Conservation (phyloP, 2,113 vertebrate species). For the Oenanthe melanoleuca region DNA sequence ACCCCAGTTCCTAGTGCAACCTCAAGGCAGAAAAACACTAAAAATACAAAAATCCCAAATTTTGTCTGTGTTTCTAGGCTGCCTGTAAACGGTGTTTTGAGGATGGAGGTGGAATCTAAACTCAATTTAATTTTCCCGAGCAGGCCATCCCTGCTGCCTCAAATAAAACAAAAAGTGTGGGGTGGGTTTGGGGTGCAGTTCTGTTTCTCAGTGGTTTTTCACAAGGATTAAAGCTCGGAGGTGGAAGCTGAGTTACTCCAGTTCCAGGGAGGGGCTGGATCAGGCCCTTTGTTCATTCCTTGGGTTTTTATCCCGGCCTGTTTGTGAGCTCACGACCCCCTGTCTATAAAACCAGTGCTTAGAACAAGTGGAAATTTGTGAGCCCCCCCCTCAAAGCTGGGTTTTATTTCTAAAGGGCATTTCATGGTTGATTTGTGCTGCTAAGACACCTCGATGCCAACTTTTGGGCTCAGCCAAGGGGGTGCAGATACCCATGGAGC, state of each 20-base stretch:
- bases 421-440: conserved; percentile 51
- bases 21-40: neutral
- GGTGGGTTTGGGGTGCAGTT: neutral
- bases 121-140: neutral
- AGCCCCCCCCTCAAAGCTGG: neutral
- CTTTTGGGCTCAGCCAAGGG: conserved; percentile 10
- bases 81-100: neutral
- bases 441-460: conserved; percentile 10
- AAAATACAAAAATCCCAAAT: neutral
- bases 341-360: rapidly evolving
- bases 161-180: neutral
- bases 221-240: rapidly evolving
- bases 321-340: neutral
- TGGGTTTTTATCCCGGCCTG: neutral
- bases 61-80: neutral
- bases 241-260: neutral
- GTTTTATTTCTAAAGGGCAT: conserved; percentile 13
- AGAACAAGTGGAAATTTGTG: neutral
- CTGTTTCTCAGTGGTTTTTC: neutral
- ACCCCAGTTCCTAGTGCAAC: neutral
- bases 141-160: neutral
- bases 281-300: neutral
- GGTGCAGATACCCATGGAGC: neutral
- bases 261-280: neutral
- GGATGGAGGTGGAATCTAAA: neutral